Evolutionary conservation across 2,888 invertebrate genomes (phyloP), one percentile per base, ranked within the genome.

Genomic region (Nomada fucata): DNA sequence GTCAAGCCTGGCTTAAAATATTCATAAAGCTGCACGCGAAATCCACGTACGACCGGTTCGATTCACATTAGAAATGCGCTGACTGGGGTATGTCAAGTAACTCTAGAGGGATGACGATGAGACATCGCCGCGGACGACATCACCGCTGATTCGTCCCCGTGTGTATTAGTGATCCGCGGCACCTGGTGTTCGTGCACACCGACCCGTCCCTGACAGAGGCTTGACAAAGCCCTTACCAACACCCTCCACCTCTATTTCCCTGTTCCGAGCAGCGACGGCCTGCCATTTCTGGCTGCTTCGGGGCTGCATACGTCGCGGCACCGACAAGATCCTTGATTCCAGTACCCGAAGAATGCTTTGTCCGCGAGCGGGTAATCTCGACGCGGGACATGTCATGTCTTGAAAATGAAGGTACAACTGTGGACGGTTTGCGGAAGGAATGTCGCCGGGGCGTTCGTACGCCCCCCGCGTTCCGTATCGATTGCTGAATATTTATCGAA

Each of bases 1-100:
- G 92, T 92, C 92, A 92, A 90, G 89, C 86, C 89, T 89, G 85
- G 91, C 91, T 92, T 92, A 90, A 91, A 92, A 92, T 92, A 92
- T 92, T 92, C 92, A 92, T 90, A 90, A 92, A 92, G 89, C 90
- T 80, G 87, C 90, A 90, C 91, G 92, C 91, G 88, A 92, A 89
- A 90, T 92, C 88, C 88, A 89, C 90, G 90, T 83, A 83, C 85
- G 86, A 81, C 67, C 84, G 79, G 91, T 92, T 92, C 90, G 91
- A 92, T 91, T 91, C 91, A 85, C 90, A 91, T 92, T 91, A 90
- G 89, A 92, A 90, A 91, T 90, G 88, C 88, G 91, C 89, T 91
- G 90, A 91, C 89, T 89, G 86, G 83, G 86, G 86, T 85, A 86
- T 90, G 89, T 91, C 91, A 90, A 91, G 89, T 89, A 87, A 89